Percentiles rank a stretch among this genome's conserved stretches.
These are phyloP conservation scores for Nymphalis io DNA, from an alignment of 1,140 invertebrate genomes.

Conservation along the genomic window DNA sequence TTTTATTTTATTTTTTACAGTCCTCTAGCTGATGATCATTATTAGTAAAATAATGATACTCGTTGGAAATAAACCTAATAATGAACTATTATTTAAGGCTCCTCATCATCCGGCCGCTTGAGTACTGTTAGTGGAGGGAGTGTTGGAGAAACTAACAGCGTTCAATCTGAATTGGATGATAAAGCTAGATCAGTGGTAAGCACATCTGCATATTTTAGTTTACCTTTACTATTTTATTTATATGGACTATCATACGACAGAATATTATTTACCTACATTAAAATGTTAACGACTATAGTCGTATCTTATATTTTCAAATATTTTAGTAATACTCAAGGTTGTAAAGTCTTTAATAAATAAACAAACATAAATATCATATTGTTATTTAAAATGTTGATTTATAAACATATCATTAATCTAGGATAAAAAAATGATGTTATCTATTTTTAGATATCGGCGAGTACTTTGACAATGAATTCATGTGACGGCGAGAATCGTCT, in stretches of 20 bases:
- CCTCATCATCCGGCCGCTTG: slow-evolving; percentile 89
- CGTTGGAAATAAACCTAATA: not conserved
- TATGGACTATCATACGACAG: too few relatives aligned
- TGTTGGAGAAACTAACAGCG: slow-evolving; percentile 90
- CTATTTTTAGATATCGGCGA: slow-evolving; percentile 66
- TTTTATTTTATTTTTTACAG: slow-evolving; percentile 4
- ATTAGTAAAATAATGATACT: too few relatives aligned
- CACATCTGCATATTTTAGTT: slow-evolving; percentile 6
- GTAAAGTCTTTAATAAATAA: too few relatives aligned
- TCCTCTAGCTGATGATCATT: too few relatives aligned
- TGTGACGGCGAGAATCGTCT: slow-evolving; percentile 67
- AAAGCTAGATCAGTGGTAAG: slow-evolving; percentile 82
- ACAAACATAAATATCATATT: too few relatives aligned
- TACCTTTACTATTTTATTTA: too few relatives aligned
- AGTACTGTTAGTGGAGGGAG: slow-evolving; percentile 89
- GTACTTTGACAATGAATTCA: slow-evolving; percentile 72
- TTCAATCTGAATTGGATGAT: slow-evolving; percentile 91
- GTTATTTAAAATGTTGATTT: too few relatives aligned
- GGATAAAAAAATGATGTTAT: not conserved
- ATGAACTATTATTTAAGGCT: slow-evolving; percentile 77
- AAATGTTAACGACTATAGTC: too few relatives aligned
- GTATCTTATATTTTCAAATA: too few relatives aligned
- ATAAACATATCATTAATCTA: not conserved
- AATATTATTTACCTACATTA: too few relatives aligned
- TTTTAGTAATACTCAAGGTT: too few relatives aligned